A percentile compares a stretch with the other conserved stretches of the same genome.
These are phyloP conservation scores for Dusona sp. DNA, from an alignment of 2,888 invertebrate genomes.

Conservation along the genomic window DNA sequence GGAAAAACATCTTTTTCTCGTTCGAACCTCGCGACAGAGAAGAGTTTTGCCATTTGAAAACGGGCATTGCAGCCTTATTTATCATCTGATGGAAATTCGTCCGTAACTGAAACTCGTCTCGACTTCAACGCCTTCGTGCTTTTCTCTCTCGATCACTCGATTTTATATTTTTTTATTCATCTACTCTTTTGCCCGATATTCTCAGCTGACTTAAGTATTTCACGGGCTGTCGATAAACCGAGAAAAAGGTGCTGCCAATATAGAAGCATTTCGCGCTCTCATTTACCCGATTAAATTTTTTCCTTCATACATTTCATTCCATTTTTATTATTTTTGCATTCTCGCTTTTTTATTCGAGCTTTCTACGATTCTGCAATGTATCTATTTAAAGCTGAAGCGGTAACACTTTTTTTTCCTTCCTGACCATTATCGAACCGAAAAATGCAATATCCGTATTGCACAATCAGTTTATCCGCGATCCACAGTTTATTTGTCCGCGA, in stretches of 20 bases:
- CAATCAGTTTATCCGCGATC: background rate
- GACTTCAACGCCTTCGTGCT: conserved; percentile 12
- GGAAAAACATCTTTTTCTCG: conserved; percentile 66
- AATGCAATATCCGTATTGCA: background rate
- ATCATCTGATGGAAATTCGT: conserved; percentile 76
- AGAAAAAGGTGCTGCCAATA: conserved; percentile 71
- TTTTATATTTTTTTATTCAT: background rate
- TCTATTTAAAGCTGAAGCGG: background rate
- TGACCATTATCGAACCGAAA: background rate
- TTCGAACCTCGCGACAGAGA: conserved; percentile 6
- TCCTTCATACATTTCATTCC: conserved; percentile 8
- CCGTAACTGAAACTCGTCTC: conserved; percentile 75
- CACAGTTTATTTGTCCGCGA: background rate
- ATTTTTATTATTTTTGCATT: background rate
- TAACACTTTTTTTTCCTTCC: background rate
- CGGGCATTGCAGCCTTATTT: conserved; percentile 69
- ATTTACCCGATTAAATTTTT: conserved; percentile 25
- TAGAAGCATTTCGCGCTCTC: conserved; percentile 67
- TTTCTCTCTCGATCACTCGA: background rate
- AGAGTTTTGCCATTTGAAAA: conserved; percentile 39
- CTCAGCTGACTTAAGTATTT: conserved; percentile 70
- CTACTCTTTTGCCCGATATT: background rate
- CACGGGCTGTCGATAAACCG: conserved; percentile 79
- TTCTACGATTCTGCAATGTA: background rate
- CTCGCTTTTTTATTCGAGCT: background rate